A percentile compares a stretch with the other conserved stretches of the same genome.
Evolutionary conservation across 1,140 invertebrate genomes (phyloP).

Genomic region (Drosophila lini): DNA sequence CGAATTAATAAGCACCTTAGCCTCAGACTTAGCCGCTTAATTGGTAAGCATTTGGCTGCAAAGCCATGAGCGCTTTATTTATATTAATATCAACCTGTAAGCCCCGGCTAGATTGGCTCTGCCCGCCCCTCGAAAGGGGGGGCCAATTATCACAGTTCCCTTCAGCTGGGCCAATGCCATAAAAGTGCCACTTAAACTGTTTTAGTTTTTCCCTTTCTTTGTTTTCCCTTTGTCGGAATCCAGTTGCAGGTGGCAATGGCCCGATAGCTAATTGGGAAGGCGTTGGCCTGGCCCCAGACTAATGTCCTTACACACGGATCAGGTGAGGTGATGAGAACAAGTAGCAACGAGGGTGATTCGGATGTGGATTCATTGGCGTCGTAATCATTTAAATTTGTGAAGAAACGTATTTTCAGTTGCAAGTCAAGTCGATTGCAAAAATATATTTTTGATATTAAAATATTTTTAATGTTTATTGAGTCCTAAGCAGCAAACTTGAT

Average conservation of each 20-base stretch:
- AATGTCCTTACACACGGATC: slow-evolving; percentile 29
- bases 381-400: background rate
- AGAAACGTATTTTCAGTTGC: no score
- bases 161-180: slow-evolving; percentile 62
- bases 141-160: slow-evolving; percentile 66
- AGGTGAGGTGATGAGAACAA: background rate
- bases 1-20: slow-evolving; percentile 80
- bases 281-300: slow-evolving; percentile 29
- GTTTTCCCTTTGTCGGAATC: slow-evolving; percentile 34
- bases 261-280: slow-evolving; percentile 42
- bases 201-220: slow-evolving; percentile 63
- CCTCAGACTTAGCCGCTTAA: slow-evolving; percentile 51
- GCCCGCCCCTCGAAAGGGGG: background rate
- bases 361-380: background rate
- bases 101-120: slow-evolving; percentile 50
- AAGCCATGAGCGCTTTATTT: slow-evolving; percentile 46
- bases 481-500: no score
- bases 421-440: no score
- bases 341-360: slow-evolving; percentile 1
- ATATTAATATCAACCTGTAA: slow-evolving; percentile 66
- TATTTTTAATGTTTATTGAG: background rate
- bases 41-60: slow-evolving; percentile 61
- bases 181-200: slow-evolving; percentile 80
- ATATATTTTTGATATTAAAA: no score
- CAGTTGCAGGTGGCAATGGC: slow-evolving; percentile 65